Evolutionary conservation across 2,888 invertebrate genomes (phyloP), one percentile per base, ranked within the genome.

Genomic region (Lepidocyrtinus sp.): DNA sequence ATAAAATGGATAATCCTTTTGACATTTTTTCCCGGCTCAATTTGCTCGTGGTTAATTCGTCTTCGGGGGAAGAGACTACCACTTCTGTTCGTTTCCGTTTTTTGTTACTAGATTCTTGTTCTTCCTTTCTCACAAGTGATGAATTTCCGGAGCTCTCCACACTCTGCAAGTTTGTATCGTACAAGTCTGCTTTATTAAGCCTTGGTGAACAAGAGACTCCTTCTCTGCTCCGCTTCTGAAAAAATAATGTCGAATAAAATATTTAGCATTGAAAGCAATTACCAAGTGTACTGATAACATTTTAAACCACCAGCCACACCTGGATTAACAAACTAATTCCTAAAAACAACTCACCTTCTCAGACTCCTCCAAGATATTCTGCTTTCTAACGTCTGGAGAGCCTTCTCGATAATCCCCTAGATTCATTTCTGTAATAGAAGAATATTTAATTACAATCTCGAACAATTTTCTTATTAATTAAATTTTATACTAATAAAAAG

Each of bases 71-170:
- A 70, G 22, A 9, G 55, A 22, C 26, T 55, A 50, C 7, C 55
- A 9, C 45, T 63, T 24, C 72, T 72, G 25, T 45, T 65, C 78
- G 78, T 72, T 78, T 78, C 78, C 78, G 72, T 26, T 78, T 78
- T 72, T 61, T 78, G 65, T 68, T 78, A 72, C 67, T 72, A 67
- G 19, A 17, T 45, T 59, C 67, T 5, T 62, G 61, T 26, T 68
- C 68, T 1, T 71, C 77, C 67, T 21, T 65, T 17, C 62, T 65
- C 19, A 17, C 24, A 67, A 67, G n/a, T 26, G 59, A 59, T 5
- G 21, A 69, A 12, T 21, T 55, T 21, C 25, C 72, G 21, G 2
- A 62, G 17, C 55, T 59, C 22, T 50, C 67, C 64, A 36, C n/a
- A 21, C 26, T 45, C 15, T 55, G 24, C 15, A 61, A 24, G 59